Evolutionary conservation across 1,140 invertebrate genomes (phyloP).

Genomic region (Cataglyphis hispanica): DNA sequence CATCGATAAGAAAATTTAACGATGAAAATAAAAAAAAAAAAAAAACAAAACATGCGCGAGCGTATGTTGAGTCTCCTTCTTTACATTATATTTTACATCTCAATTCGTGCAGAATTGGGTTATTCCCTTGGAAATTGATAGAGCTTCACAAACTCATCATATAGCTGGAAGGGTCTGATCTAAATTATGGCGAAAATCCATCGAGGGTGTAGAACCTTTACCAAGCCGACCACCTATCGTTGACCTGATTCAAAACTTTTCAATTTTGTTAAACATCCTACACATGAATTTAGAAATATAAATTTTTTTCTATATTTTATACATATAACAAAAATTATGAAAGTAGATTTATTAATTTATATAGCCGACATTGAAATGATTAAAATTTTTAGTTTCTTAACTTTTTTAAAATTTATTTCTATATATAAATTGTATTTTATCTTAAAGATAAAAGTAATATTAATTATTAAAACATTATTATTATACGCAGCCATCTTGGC

Average conservation of each 20-base stretch:
- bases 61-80: background rate
- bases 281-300: conserved; percentile 36
- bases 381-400: background rate
- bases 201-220: conserved; percentile 60
- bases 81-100: conserved; percentile 12
- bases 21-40: background rate
- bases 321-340: conserved; percentile 23
- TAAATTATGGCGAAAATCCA: conserved; percentile 78
- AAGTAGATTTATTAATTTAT: background rate
- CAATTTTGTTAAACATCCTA: conserved; percentile 1
- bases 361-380: background rate
- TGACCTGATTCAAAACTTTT: conserved; percentile 50
- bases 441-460: background rate
- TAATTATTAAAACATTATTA: background rate
- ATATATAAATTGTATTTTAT: too few species aligned
- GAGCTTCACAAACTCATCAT: conserved; percentile 79
- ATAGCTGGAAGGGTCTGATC: conserved; percentile 68
- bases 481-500: background rate
- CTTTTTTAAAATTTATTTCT: background rate
- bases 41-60: background rate
- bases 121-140: conserved; percentile 73
- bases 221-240: conserved; percentile 14
- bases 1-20: background rate
- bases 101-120: conserved; percentile 39
- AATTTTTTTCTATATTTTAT: conserved; percentile 13